Conservation (phyloP, 2,797 vertebrate species). For the Pangasius macronema region DNA sequence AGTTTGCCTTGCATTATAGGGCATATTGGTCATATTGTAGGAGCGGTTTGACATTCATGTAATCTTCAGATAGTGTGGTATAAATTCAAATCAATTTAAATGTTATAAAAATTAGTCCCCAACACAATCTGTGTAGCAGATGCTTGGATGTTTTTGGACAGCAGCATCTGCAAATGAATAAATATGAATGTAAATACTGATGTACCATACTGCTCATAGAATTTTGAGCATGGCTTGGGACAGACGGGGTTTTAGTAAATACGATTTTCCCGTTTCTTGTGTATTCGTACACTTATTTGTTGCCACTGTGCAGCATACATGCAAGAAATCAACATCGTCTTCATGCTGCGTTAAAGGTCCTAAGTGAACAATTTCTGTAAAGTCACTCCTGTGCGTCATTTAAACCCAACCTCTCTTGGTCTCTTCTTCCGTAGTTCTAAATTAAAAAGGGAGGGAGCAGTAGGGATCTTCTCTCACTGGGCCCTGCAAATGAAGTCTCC, state of each 20-base stretch:
- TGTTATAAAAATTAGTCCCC: background rate
- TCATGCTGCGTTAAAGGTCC: background rate
- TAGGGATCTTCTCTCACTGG: constrained; percentile 45
- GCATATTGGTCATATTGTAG: background rate
- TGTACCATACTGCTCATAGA: background rate
- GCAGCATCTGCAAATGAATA: constrained; percentile 33
- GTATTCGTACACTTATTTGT: too few relatives aligned
- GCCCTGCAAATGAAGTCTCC: constrained; percentile 54
- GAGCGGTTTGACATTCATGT: background rate
- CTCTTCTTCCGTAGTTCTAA: constrained; percentile 36
- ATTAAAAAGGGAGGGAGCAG: constrained; percentile 49
- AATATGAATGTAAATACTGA: constrained; percentile 27
- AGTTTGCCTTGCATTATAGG: background rate
- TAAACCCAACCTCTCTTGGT: constrained; percentile 12
- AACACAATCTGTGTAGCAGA: background rate
- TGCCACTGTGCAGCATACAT: background rate
- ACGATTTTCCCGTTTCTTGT: background rate
- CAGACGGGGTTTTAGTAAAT: background rate
- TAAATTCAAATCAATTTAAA: constrained; percentile 2
- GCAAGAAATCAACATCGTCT: background rate
- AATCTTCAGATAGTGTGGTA: background rate
- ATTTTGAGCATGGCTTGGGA: background rate
- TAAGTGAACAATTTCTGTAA: constrained; percentile 5
- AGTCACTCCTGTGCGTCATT: constrained; percentile 31
- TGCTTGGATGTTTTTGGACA: constrained; percentile 19